Evolutionary conservation across 2,113 vertebrate genomes (phyloP).

Genomic region (Mixornis gularis): DNA sequence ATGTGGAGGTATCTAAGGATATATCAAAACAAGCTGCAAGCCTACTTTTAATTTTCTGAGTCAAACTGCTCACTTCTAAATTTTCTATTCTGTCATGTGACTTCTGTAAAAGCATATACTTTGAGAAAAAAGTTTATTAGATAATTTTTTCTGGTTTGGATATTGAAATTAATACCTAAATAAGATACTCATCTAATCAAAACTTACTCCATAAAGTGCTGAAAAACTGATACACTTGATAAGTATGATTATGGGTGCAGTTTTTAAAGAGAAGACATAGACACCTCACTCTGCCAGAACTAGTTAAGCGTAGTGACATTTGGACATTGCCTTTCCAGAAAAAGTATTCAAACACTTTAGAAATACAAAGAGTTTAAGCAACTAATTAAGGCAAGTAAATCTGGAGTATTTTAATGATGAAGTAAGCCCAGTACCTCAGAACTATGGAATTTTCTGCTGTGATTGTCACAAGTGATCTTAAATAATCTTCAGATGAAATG

Average conservation of each 20-base stretch:
- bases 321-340: background rate
- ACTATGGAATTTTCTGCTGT: background rate
- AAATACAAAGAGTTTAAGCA: background rate
- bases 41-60: background rate
- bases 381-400: slow-evolving; percentile 29
- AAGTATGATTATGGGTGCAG: background rate
- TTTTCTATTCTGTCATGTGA: background rate
- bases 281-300: background rate
- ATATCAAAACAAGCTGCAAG: background rate
- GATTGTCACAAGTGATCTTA: background rate
- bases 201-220: background rate
- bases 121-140: background rate
- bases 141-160: background rate
- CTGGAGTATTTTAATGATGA: slow-evolving; percentile 7
- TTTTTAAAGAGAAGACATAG: background rate
- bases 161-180: background rate
- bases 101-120: background rate
- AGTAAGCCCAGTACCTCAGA: background rate
- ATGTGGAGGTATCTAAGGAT: background rate
- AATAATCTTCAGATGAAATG: background rate
- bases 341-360: background rate
- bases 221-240: background rate
- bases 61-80: background rate
- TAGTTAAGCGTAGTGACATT: background rate
- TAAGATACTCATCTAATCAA: background rate